Percentiles rank a stretch among this genome's conserved stretches.
Evolutionary conservation across 2,113 vertebrate genomes (phyloP).

Genomic region (Gobius niger): DNA sequence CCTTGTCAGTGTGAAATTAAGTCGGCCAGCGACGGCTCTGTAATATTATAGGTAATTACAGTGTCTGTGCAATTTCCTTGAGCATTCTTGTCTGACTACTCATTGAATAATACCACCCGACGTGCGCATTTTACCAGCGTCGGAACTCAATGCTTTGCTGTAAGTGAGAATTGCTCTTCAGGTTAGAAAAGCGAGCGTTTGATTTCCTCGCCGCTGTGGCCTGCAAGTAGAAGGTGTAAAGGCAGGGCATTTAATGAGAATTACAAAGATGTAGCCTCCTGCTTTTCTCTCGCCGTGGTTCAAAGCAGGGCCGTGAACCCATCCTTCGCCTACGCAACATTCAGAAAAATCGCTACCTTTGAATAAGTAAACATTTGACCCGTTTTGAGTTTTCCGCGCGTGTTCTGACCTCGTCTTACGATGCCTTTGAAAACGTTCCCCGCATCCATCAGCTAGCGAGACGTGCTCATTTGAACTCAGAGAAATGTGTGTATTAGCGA

Average conservation of each 20-base stretch:
- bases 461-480: conserved; percentile 16
- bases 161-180: conserved; percentile 30
- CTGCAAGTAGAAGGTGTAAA: conserved; percentile 29
- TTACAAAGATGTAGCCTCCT: conserved; percentile 29
- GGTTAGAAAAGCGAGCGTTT: conserved; percentile 40
- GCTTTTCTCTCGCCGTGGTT: conserved; percentile 20
- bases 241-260: conserved; percentile 43
- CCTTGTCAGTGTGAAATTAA: conserved; percentile 45
- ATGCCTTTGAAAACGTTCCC: conserved; percentile 17
- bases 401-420: conserved; percentile 28
- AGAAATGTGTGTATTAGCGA: not conserved
- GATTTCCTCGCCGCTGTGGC: conserved; percentile 34
- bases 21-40: conserved; percentile 27
- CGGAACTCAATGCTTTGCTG: conserved; percentile 24
- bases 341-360: conserved; percentile 45
- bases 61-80: conserved; percentile 52
- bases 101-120: conserved; percentile 44
- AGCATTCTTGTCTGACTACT: conserved; percentile 36
- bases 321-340: conserved; percentile 23
- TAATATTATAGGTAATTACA: conserved; percentile 57
- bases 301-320: conserved; percentile 37
- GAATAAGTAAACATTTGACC: conserved; percentile 45
- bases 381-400: conserved; percentile 35
- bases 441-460: conserved; percentile 12
- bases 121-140: conserved; percentile 52